These are phyloP conservation scores for Siniperca scherzeri DNA, from an alignment of 2,797 vertebrate species.

Conservation along the genomic window DNA sequence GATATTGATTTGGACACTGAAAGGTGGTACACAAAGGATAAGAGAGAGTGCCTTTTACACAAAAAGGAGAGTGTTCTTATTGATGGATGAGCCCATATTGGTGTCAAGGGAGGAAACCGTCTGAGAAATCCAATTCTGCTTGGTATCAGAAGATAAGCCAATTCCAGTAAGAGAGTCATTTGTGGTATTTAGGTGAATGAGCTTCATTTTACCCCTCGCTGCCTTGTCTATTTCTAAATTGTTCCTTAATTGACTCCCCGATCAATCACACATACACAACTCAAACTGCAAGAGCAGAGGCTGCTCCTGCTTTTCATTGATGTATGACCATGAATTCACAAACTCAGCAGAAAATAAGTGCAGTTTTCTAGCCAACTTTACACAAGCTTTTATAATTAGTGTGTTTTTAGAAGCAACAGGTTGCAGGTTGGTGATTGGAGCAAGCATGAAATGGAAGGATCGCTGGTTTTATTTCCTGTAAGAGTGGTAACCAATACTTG, in stretches of 20 bases:
- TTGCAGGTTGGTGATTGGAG: not conserved
- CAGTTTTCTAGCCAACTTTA: not conserved
- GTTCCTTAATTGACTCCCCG: slow-evolving; percentile 67
- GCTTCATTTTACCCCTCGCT: slow-evolving; percentile 56
- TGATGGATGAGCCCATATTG: slow-evolving; percentile 61
- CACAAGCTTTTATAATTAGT: not conserved
- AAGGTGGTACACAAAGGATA: slow-evolving; percentile 50
- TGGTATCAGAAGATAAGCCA: slow-evolving; percentile 64
- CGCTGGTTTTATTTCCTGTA: not conserved
- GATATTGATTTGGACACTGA: slow-evolving; percentile 64
- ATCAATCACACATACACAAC: slow-evolving; percentile 55
- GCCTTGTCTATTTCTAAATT: slow-evolving; percentile 67
- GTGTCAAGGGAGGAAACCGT: slow-evolving; percentile 68
- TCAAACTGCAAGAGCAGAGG: slow-evolving; percentile 5
- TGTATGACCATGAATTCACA: slow-evolving; percentile 4
- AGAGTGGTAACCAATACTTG: not conserved
- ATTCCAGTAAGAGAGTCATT: slow-evolving; percentile 64
- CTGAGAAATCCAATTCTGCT: slow-evolving; percentile 75
- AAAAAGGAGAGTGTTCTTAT: slow-evolving; percentile 45
- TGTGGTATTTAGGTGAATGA: slow-evolving; percentile 68
- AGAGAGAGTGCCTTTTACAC: slow-evolving; percentile 48
- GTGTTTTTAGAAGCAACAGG: slow-evolving; percentile 21
- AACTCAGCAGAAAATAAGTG: slow-evolving; percentile 6
- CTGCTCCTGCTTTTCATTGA: slow-evolving; percentile 22
- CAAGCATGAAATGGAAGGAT: not conserved